Evolutionary conservation across 1,140 invertebrate genomes (phyloP).

Genomic region (Bilobella aurantiaca): DNA sequence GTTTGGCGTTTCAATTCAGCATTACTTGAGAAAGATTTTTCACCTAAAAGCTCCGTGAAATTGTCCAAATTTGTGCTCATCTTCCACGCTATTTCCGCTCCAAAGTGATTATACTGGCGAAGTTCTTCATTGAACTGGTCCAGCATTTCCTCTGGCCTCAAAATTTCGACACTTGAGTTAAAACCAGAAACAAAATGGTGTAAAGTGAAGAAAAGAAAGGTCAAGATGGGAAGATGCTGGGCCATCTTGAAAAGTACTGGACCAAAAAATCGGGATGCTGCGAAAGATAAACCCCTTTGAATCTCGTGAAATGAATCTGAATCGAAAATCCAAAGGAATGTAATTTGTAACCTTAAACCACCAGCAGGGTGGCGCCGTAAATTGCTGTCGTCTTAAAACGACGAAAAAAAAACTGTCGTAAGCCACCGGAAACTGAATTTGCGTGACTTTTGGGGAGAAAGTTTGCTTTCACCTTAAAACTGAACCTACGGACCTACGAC

Average conservation of each 20-base stretch:
- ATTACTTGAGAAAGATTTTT: neutral
- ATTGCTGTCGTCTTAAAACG: neutral
- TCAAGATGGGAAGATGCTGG: no score
- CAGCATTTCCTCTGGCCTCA: neutral
- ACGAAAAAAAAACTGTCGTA: no score
- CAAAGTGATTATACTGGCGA: neutral
- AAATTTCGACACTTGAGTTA: neutral
- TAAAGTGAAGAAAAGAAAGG: neutral
- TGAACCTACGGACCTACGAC: no score
- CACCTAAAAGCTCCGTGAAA: neutral
- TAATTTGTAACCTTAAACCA: neutral
- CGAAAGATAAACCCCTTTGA: no score
- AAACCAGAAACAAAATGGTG: neutral
- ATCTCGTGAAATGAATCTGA: neutral
- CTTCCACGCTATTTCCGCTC: constrained; percentile 10
- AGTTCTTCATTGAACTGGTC: neutral
- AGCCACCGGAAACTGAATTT: no score
- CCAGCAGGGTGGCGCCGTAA: neutral
- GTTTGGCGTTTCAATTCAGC: neutral
- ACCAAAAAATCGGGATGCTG: neutral
- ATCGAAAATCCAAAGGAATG: neutral
- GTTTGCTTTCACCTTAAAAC: no score
- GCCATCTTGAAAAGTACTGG: no score
- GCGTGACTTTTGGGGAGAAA: no score
- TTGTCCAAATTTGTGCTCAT: constrained; percentile 6